Base-by-base conservation (phyloP, 2,888 invertebrate species). In the Ectobius pallidus region DNA sequence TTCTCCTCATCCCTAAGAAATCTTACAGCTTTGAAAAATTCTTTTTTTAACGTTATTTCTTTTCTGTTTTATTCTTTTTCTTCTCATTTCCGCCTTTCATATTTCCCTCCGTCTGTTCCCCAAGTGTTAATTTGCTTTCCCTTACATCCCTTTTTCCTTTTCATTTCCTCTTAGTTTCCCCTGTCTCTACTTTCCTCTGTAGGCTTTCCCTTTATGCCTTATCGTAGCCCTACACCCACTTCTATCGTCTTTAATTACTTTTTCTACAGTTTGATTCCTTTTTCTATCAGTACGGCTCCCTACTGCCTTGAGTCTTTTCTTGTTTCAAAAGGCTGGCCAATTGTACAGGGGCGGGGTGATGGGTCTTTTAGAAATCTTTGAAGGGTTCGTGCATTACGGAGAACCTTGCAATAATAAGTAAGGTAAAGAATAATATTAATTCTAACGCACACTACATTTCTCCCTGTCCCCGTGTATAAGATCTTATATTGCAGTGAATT, bases 111-210 rank as follows among this genome's bases (percentile, higher is more conserved):
- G n/a, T 58, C 58, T 58, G n/a, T n/a, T n/a, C 30, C 30, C 32
- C 30, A 32, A 58, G 58, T 30, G 58, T 58, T 58, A 58, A 58
- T 58, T 58, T 58, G 58, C 58, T 58, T 58, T 58, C 30, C 27
- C 30, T 30, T 58, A 9, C 30, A 16, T 20, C 32, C 58, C 16
- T 30, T 4, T 58, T 14, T 58, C 18, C 58, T 58, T 14, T 58
- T 58, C 30, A 58, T 58, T 58, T 58, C 58, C 58, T 30, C n/a
- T 16, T 30, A 58, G 58, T 58, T 32, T 58, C 32, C 58, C 30
- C 58, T 58, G 30, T 20, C 30, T 30, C 58, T 30, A 4, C 25
- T n/a, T n/a, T n/a, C 58, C 30, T 16, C n/a, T 27, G n/a, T n/a
- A n/a, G n/a, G n/a, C n/a, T n/a, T 3, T 58, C 32, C 22, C 27